Conservation (phyloP, 2,113 vertebrate species). For the Petrocephalus zakoni region DNA sequence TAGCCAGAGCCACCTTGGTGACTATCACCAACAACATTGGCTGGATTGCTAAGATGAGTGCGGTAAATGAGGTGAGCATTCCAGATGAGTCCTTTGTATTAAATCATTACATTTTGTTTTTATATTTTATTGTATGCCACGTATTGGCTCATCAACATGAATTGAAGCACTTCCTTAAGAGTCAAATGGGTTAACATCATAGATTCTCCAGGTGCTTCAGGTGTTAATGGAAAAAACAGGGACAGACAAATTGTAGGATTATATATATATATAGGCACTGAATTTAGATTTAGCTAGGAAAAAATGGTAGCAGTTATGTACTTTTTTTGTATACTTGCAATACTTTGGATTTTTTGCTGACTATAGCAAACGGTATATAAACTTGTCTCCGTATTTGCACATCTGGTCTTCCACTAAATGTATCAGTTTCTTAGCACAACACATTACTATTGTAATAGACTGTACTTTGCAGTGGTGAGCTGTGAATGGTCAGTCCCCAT, state of each 20-base stretch:
- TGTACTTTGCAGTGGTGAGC: neutral
- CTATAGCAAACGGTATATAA: neutral
- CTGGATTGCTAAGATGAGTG: slow-evolving; percentile 82
- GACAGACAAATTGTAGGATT: neutral
- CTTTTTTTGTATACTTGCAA: neutral
- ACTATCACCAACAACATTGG: slow-evolving; percentile 87
- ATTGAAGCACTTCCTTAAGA: neutral
- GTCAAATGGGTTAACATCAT: neutral
- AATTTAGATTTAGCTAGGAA: neutral
- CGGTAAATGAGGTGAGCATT: slow-evolving; percentile 69
- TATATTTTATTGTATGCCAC: neutral
- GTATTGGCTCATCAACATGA: neutral
- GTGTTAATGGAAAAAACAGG: neutral
- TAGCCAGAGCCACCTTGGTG: slow-evolving; percentile 79
- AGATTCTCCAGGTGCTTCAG: neutral
- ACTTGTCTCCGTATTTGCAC: neutral
- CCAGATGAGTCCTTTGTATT: neutral
- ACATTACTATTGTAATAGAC: neutral
- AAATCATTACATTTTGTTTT: neutral
- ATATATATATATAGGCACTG: neutral
- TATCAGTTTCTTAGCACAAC: neutral
- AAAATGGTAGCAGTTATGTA: neutral
- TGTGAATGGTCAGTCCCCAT: neutral
- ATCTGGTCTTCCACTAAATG: neutral
- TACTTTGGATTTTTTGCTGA: neutral